phyloP scores from a whole-genome alignment of 2,888 invertebrate species.

The Hyalella azteca region DNA sequence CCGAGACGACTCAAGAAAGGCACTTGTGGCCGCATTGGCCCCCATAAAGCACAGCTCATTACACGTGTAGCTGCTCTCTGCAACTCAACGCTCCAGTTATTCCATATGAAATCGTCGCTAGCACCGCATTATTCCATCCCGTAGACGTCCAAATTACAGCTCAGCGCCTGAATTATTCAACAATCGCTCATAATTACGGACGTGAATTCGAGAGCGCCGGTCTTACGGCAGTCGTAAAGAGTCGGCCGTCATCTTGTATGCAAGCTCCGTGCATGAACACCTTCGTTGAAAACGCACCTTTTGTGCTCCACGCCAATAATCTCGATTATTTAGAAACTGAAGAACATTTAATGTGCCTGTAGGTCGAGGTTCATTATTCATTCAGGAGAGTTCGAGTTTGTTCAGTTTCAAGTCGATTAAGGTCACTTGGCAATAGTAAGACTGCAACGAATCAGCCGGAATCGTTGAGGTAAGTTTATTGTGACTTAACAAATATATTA shows the following conservation, averaged over 20 bases:
- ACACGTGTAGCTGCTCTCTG: neutral
- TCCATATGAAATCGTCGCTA: slow-evolving; percentile 1
- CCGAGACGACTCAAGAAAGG: no score
- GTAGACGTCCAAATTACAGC: slow-evolving; percentile 23
- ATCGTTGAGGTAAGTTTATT: no score
- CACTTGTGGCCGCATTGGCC: neutral
- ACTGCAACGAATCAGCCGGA: no score
- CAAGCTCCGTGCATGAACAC: neutral
- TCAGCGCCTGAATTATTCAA: neutral
- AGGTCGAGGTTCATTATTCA: no score
- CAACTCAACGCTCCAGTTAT: neutral
- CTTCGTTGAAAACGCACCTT: no score
- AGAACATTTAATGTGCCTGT: no score
- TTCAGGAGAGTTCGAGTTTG: no score
- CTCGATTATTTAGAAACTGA: no score
- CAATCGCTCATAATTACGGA: slow-evolving; percentile 26
- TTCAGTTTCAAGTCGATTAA: no score
- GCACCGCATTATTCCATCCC: slow-evolving; percentile 23
- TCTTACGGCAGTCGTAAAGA: neutral
- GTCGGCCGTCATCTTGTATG: neutral
- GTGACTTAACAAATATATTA: no score
- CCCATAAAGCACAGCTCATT: neutral
- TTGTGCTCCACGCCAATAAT: no score
- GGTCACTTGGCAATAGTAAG: no score
- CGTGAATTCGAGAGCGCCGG: neutral